Evolutionary conservation across 2,888 invertebrate species (phyloP).

Genomic region (Theristus sp.): DNA sequence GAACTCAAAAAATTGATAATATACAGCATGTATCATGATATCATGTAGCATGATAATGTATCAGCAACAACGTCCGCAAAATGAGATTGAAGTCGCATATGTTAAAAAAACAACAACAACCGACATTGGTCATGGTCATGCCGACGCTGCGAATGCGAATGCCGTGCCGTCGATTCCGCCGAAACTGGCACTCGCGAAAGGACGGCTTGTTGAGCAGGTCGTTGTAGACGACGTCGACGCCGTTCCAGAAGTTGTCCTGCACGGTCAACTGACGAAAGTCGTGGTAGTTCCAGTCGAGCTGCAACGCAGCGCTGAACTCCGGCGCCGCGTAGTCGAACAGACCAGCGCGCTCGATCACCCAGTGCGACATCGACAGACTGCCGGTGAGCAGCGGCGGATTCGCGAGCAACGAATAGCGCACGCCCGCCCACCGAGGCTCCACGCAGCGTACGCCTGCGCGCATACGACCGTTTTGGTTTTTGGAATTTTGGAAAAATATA

Average conservation of each 20-base stretch:
- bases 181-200: conserved; percentile 14
- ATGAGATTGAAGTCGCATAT: too few relatives aligned
- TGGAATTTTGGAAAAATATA: too few relatives aligned
- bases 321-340: conserved; percentile 54
- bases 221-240: conserved; percentile 76
- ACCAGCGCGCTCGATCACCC: conserved; percentile 76
- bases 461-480: too few relatives aligned
- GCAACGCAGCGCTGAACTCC: conserved; percentile 32
- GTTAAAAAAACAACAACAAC: too few relatives aligned
- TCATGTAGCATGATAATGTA: too few relatives aligned
- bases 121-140: conserved; percentile 42
- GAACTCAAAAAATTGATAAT: too few relatives aligned
- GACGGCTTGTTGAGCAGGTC: conserved; percentile 58
- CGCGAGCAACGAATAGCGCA: conserved; percentile 68
- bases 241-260: conserved; percentile 69
- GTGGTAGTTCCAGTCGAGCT: conserved; percentile 44
- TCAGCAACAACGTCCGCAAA: too few relatives aligned
- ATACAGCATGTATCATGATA: too few relatives aligned
- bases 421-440: conserved; percentile 78
- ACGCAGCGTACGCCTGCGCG: conserved; percentile 70
- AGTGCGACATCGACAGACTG: conserved; percentile 58
- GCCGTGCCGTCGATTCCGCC: conserved; percentile 44
- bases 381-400: conserved; percentile 37
- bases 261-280: conserved; percentile 34
- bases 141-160: conserved; percentile 34